Conservation (phyloP, 2,888 invertebrate species). For the Pandemis heparana region DNA sequence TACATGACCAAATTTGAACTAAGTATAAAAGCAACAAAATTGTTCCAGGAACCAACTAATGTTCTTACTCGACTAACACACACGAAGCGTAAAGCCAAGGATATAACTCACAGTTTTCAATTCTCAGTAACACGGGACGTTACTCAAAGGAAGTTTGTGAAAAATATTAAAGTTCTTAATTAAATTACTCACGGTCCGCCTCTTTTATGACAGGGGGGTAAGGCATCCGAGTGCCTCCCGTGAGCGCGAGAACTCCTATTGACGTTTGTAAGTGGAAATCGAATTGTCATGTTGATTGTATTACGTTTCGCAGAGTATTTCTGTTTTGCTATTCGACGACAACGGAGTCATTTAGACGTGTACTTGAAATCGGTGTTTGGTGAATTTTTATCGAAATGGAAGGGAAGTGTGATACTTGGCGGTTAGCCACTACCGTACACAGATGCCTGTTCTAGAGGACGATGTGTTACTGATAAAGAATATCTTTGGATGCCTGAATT, state of each 20-base stretch:
- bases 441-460: too few species aligned
- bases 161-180: conserved; percentile 68
- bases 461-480: too few species aligned
- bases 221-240: neutral
- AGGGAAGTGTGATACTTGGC: too few species aligned
- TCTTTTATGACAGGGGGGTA: conserved; percentile 48
- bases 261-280: conserved; percentile 7
- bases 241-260: neutral
- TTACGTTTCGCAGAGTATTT: neutral
- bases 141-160: conserved; percentile 51
- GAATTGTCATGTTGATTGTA: conserved; percentile 13
- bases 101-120: neutral
- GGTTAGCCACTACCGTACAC: too few species aligned
- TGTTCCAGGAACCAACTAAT: too few species aligned
- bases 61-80: neutral
- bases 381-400: too few species aligned
- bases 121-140: conserved; percentile 7
- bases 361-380: too few species aligned
- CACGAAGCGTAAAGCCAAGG: neutral
- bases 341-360: too few species aligned
- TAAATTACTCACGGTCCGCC: conserved; percentile 59
- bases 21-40: too few species aligned
- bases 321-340: neutral
- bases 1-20: too few species aligned
- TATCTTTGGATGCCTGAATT: too few species aligned